phyloP scores from a whole-genome alignment of 2,888 invertebrate genomes.

The Cerceris rybyensis region DNA sequence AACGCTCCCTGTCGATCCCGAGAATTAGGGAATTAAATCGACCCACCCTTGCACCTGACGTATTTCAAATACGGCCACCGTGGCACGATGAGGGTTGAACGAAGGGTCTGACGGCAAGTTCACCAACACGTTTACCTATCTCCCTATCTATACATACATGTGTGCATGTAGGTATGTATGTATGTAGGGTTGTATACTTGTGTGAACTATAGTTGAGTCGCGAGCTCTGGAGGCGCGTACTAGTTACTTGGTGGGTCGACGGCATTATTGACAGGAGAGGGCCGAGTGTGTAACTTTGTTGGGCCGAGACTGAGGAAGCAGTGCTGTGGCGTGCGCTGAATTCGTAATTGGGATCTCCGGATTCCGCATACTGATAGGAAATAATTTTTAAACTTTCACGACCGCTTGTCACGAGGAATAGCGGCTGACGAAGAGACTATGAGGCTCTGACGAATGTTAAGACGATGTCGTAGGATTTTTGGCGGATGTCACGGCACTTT shows the following conservation, averaged over 20 bases:
- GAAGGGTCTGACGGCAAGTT: constrained; percentile 55
- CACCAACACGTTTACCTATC: constrained; percentile 35
- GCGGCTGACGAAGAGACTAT: not conserved
- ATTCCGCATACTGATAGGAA: constrained; percentile 71
- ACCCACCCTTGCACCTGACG: constrained; percentile 64
- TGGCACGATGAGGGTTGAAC: constrained; percentile 18
- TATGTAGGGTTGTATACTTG: too few relatives aligned
- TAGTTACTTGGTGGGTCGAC: constrained; percentile 56
- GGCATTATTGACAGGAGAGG: constrained; percentile 73
- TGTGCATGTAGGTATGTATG: too few relatives aligned
- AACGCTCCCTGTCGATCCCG: constrained; percentile 57
- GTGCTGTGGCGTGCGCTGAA: constrained; percentile 64
- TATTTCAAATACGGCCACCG: constrained; percentile 64
- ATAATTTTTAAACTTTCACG: constrained; percentile 71
- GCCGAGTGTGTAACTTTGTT: constrained; percentile 69
- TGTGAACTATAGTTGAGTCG: constrained; percentile 28
- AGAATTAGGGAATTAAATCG: constrained; percentile 68
- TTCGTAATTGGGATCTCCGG: constrained; percentile 62
- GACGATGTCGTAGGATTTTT: not conserved
- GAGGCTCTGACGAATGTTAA: not conserved
- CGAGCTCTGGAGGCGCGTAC: constrained; percentile 48
- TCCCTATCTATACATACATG: too few relatives aligned
- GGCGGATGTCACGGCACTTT: not conserved
- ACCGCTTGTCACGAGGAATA: not conserved
- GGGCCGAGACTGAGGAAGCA: constrained; percentile 60